These are phyloP conservation scores for Paragorgia papillata DNA, from an alignment of 92 coral and sea anemone genomes.

Conservation along the genomic window DNA sequence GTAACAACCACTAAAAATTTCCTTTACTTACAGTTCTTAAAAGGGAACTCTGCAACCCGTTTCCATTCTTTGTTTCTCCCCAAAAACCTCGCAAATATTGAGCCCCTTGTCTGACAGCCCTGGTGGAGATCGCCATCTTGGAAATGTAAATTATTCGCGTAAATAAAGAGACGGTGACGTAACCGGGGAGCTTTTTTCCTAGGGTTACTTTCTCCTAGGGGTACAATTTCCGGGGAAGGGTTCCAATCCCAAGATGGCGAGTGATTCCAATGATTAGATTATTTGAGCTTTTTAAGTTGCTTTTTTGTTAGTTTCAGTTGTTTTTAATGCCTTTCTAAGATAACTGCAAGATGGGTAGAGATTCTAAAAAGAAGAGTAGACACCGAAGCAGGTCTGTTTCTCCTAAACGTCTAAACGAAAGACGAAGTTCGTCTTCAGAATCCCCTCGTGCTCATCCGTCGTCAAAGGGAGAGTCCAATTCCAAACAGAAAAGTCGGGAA, in stretches of 20 bases:
- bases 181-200: neutral
- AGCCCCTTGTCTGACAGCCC: constrained; percentile 20
- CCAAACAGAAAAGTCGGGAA: constrained; percentile 8
- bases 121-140: constrained; percentile 39
- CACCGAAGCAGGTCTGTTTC: constrained; percentile 83
- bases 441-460: too few species aligned
- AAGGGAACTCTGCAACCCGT: constrained; percentile 11
- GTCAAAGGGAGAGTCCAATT: too few species aligned
- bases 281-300: too few species aligned
- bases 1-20: neutral
- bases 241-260: too few species aligned
- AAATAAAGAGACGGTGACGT: neutral
- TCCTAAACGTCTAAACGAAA: constrained; percentile 65
- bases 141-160: constrained; percentile 15
- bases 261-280: too few species aligned
- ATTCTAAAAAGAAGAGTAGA: constrained; percentile 69
- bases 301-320: neutral
- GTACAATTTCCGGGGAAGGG: too few species aligned
- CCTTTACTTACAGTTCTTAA: constrained; percentile 20
- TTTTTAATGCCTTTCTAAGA: too few species aligned
- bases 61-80: constrained; percentile 14
- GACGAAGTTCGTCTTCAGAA: constrained; percentile 38
- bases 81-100: constrained; percentile 33
- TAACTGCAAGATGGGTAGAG: constrained; percentile 57
- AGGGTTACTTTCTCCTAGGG: neutral